These are phyloP conservation scores for Neria commutata DNA, from an alignment of 2,888 invertebrate species.

Conservation along the genomic window DNA sequence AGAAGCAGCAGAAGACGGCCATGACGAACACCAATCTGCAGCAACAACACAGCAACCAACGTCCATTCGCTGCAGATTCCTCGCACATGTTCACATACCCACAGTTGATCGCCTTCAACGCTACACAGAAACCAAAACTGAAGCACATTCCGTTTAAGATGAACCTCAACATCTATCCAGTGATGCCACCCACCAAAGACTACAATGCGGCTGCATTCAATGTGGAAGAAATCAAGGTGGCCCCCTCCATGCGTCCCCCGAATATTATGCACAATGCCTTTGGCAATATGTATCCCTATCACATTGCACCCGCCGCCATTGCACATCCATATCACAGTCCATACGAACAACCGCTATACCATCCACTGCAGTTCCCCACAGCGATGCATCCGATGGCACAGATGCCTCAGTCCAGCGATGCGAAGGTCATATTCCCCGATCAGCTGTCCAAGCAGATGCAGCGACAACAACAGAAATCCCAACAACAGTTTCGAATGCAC, in stretches of 20 bases:
- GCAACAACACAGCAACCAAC: conserved; percentile 53
- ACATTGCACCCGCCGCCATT: conserved; percentile 34
- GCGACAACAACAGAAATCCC: conserved; percentile 32
- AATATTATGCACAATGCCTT: conserved; percentile 48
- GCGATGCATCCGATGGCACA: conserved; percentile 28
- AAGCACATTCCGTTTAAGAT: conserved; percentile 68
- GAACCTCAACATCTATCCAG: conserved; percentile 70
- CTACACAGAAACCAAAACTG: conserved; percentile 44
- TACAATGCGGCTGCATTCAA: conserved; percentile 31
- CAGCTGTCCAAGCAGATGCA: conserved; percentile 40
- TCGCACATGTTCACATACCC: conserved; percentile 40
- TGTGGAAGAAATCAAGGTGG: conserved; percentile 44
- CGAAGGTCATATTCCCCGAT: conserved; percentile 39
- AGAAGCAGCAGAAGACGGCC: conserved; percentile 18
- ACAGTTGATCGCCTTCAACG: conserved; percentile 43
- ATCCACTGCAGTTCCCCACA: conserved; percentile 47
- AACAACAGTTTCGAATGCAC: conserved; percentile 13
- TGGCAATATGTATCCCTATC: conserved; percentile 36
- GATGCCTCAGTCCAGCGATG: conserved; percentile 32
- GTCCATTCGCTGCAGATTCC: conserved; percentile 45
- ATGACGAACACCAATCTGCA: conserved; percentile 28
- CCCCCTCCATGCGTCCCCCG: conserved; percentile 47
- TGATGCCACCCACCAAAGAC: conserved; percentile 58
- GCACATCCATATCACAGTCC: conserved; percentile 31
- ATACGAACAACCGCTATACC: conserved; percentile 34